Base-by-base conservation (phyloP, 1,140 invertebrate species). In the Ladona fulva region DNA sequence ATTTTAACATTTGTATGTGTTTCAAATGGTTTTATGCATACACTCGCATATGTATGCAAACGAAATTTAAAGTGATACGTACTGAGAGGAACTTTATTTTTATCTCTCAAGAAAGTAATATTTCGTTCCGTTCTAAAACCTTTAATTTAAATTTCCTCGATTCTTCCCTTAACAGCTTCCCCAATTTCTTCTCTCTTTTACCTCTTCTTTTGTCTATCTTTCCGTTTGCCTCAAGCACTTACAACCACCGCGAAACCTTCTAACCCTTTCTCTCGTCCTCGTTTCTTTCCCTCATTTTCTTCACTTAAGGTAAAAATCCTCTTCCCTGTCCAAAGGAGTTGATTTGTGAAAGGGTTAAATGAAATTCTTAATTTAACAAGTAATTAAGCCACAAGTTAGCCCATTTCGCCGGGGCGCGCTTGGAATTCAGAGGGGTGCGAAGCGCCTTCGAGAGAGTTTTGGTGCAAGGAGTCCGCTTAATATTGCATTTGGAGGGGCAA, bases 341-440 rank as follows among this genome's bases (percentile, higher is more conserved):
- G 52, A 66, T 66, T 66, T 66, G 52, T 66, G 52, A 66, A 66
- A 66, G 52, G 37, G 25, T 22, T 37, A 78, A 79, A 79, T 78
- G 79, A 79, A 79, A 79, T 79, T 79, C 79, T 79, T 79, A 79
- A 79, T 78, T 79, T 79, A 79, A 79, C 79, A 79, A 79, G 79
- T 79, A 79, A 79, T 79, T 79, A 79, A 79, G 79, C 77, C 42
- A 37, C 77, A 79, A 79, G 79, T 79, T 79, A 78, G 78, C 78
- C 74, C 76, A 79, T 79, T 79, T 78, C 74, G 22, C 74, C 52
- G 77, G 25, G 44, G 24, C 77, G 24, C 75, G 76, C 79, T 25
- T 24, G 77, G 76, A 77, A 78, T 79, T 25, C 59, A 12, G 44
- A 22, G 44, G 44, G 44, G 19, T 10, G 44, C 44, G 44, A 52